Conservation (phyloP, 1,140 invertebrate species). For the Rhysida immarginata region DNA sequence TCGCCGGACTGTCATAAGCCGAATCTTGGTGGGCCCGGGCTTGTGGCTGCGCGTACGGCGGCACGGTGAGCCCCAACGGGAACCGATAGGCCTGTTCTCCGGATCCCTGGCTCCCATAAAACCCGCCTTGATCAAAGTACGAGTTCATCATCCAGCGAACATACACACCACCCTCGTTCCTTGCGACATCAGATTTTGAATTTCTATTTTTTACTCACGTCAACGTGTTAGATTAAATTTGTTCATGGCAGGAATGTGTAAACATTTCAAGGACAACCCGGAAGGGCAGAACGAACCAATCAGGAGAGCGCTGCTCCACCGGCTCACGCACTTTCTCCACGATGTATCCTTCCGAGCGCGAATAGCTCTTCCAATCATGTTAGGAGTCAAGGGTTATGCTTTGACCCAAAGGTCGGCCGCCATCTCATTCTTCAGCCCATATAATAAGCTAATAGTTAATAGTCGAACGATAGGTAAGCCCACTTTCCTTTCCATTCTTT, state of each 20-base stretch:
- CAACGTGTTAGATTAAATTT: constrained; percentile 26
- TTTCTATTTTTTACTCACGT: constrained; percentile 23
- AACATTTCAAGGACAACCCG: constrained; percentile 22
- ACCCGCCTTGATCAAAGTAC: constrained; percentile 85
- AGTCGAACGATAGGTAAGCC: background rate
- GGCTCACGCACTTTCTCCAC: constrained; percentile 6
- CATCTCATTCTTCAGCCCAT: background rate
- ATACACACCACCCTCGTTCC: constrained; percentile 18
- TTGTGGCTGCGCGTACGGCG: constrained; percentile 25
- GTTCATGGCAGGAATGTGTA: constrained; percentile 22
- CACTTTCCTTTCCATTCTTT: too few relatives aligned
- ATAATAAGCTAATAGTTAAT: background rate
- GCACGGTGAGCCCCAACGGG: constrained; percentile 48
- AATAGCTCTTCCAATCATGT: constrained; percentile 6
- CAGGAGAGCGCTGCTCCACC: constrained; percentile 12
- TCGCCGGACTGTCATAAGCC: constrained; percentile 47
- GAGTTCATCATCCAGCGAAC: constrained; percentile 60
- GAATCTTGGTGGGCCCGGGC: constrained; percentile 69
- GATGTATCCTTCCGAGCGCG: constrained; percentile 4
- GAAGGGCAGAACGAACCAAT: constrained; percentile 22
- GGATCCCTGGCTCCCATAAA: constrained; percentile 68
- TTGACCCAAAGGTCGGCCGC: constrained; percentile 1
- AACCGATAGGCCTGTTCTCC: constrained; percentile 46
- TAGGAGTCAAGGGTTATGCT: constrained; percentile 4
- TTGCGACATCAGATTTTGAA: constrained; percentile 22